Percentiles rank a stretch among this genome's conserved stretches.
These are phyloP conservation scores for Montifringilla adamsi DNA, from an alignment of 2,113 vertebrate species.

Conservation along the genomic window DNA sequence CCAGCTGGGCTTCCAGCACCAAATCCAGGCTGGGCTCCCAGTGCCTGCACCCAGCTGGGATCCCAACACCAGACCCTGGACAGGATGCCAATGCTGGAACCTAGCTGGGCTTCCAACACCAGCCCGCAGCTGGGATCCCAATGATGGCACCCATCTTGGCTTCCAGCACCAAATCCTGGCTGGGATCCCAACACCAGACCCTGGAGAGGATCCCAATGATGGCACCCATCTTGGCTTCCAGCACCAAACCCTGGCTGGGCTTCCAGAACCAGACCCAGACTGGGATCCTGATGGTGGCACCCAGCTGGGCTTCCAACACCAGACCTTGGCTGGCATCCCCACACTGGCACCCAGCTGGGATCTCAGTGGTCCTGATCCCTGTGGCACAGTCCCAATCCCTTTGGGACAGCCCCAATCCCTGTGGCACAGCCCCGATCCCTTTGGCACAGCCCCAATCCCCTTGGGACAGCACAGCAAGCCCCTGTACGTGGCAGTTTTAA, in stretches of 20 bases:
- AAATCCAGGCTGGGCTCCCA: too few species aligned
- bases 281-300: not conserved
- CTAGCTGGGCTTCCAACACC: not conserved
- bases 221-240: not conserved
- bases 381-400: not conserved
- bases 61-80: not conserved
- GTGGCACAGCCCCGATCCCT: too few species aligned
- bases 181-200: not conserved
- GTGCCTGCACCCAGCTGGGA: too few species aligned
- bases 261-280: too few species aligned
- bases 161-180: too few species aligned
- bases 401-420: too few species aligned
- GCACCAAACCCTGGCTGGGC: not conserved
- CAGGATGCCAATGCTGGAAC: too few species aligned
- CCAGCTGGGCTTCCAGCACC: too few species aligned
- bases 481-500: too few species aligned
- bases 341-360: too few species aligned
- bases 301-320: not conserved
- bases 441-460: too few species aligned
- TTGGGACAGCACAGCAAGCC: too few species aligned
- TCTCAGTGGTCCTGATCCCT: accelerated
- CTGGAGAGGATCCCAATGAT: not conserved
- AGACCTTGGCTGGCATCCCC: not conserved
- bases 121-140: not conserved
- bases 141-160: not conserved